Conservation (phyloP, 2,797 vertebrate genomes). For the Chelonia mydas region DNA sequence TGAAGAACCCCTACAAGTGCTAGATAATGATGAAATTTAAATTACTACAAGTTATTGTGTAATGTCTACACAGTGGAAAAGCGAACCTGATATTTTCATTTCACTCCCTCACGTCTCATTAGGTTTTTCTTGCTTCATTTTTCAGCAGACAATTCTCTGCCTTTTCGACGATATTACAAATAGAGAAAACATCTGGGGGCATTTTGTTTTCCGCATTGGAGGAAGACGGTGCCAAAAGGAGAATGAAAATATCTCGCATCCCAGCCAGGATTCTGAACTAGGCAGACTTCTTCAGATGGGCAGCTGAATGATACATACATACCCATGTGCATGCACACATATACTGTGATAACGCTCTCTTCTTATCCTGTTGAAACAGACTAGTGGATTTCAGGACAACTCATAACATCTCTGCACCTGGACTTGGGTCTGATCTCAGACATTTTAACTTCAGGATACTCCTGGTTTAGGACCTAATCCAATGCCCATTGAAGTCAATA, state of each 20-base stretch:
- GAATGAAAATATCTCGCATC: neutral
- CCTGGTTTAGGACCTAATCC: neutral
- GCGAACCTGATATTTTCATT: slow-evolving; percentile 29
- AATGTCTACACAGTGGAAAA: neutral
- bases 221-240: neutral
- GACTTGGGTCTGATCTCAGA: neutral
- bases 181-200: fast-evolving
- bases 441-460: slow-evolving; percentile 16
- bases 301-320: neutral
- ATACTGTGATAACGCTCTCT: neutral
- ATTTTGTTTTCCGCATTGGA: neutral
- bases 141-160: neutral
- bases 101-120: neutral
- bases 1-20: slow-evolving; percentile 32
- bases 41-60: neutral
- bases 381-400: neutral
- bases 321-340: neutral
- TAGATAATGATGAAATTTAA: slow-evolving; percentile 19
- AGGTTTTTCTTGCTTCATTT: neutral
- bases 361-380: neutral
- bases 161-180: slow-evolving; percentile 2
- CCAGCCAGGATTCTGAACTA: neutral
- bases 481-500: neutral
- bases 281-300: neutral
- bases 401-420: neutral